A percentile compares a stretch with the other conserved stretches of the same genome.
phyloP scores from a whole-genome alignment of 2,113 vertebrate genomes.

The Pteruthius melanotis region DNA sequence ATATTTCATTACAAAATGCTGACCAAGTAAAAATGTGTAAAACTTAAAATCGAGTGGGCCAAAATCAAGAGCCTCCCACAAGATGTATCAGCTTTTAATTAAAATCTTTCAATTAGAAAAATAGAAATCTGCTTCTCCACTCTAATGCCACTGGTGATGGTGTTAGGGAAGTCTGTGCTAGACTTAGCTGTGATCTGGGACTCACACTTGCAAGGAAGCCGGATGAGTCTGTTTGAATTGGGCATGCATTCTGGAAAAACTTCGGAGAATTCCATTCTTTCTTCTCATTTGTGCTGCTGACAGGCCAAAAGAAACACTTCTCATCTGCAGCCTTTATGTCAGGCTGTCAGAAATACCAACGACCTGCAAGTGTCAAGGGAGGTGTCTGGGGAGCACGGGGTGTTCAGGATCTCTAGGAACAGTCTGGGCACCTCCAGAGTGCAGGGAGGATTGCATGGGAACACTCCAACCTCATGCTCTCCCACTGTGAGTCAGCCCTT shows the following conservation, averaged over 20 bases:
- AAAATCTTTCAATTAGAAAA: neutral
- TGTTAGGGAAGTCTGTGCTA: neutral
- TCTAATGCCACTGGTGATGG: accelerated
- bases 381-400: neutral
- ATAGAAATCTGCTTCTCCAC: neutral
- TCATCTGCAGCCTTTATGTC: neutral
- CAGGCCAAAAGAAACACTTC: neutral
- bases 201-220: neutral
- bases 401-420: neutral
- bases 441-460: neutral
- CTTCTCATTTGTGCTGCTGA: neutral
- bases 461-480: neutral
- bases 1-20: neutral
- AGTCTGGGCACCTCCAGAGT: neutral
- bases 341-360: neutral
- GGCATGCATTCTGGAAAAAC: neutral
- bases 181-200: neutral
- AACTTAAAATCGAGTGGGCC: neutral
- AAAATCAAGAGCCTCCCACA: neutral
- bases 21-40: neutral
- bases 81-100: neutral
- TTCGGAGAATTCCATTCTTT: neutral
- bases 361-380: neutral
- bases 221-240: neutral
- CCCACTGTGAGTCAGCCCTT: conserved; percentile 12